phyloP scores from a whole-genome alignment of 1,140 invertebrate species.

The Aphelenchoides avenae region DNA sequence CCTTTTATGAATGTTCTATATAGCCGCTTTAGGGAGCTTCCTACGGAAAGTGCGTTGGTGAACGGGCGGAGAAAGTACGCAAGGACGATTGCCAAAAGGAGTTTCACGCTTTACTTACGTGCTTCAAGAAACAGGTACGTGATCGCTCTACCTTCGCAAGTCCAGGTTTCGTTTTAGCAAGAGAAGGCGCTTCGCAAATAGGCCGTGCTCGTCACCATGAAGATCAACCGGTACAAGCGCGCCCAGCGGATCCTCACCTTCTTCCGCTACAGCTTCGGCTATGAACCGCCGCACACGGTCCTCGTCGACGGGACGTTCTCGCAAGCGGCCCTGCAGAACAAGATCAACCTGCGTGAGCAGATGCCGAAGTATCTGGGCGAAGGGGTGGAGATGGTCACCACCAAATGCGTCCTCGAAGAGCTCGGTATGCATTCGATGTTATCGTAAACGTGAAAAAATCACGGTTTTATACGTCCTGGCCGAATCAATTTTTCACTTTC shows the following conservation, averaged over 20 bases:
- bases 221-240: constrained; percentile 79
- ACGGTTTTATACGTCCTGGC: too few species aligned
- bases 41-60: constrained; percentile 57
- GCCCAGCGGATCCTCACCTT: constrained; percentile 75
- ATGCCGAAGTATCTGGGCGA: constrained; percentile 81
- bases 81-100: constrained; percentile 48
- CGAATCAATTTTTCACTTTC: too few species aligned
- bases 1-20: constrained; percentile 4
- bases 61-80: constrained; percentile 48
- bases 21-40: constrained; percentile 34
- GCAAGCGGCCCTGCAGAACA: constrained; percentile 75
- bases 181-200: constrained; percentile 19
- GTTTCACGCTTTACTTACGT: constrained; percentile 47
- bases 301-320: constrained; percentile 92
- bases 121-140: constrained; percentile 55
- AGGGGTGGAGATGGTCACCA: constrained; percentile 80
- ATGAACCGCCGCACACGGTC: constrained; percentile 79
- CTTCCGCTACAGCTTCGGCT: constrained; percentile 80
- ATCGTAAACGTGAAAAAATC: too few species aligned
- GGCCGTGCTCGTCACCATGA: too few species aligned
- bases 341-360: constrained; percentile 84
- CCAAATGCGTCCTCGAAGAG: constrained; percentile 80
- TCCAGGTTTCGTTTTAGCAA: constrained; percentile 36
- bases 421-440: constrained; percentile 65
- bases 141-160: too few species aligned